A percentile compares a stretch with the other conserved stretches of the same genome.
Evolutionary conservation across 2,113 vertebrate species (phyloP).

Genomic region (Orientallactaga bullata): DNA sequence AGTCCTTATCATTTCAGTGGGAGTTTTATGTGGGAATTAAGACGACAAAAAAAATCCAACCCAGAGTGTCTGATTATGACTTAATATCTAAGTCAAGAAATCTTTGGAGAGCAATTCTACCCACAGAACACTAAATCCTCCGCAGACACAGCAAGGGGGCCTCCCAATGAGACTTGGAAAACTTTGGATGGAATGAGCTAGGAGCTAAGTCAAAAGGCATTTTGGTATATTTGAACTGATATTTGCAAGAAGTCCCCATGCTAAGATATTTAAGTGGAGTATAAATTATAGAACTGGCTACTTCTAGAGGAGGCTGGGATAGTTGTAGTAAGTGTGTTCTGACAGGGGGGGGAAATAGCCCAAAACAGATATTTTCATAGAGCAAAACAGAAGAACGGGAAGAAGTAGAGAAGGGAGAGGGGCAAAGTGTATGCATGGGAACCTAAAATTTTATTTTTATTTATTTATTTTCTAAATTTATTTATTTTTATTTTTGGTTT

Average conservation of each 20-base stretch:
- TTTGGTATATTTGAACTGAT: background rate
- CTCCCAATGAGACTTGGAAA: background rate
- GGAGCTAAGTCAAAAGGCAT: background rate
- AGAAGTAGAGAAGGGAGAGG: background rate
- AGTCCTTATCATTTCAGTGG: constrained; percentile 69
- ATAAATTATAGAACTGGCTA: background rate
- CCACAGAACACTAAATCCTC: constrained; percentile 56
- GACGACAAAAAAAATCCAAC: constrained; percentile 63
- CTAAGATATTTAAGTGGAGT: background rate
- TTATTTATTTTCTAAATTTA: too few relatives aligned
- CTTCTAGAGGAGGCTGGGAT: background rate
- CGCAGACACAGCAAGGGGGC: background rate
- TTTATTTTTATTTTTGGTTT: too few relatives aligned
- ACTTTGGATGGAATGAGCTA: background rate
- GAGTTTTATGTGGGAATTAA: constrained; percentile 75
- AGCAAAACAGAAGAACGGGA: background rate
- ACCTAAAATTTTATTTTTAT: constrained; percentile 46
- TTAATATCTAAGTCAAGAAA: constrained; percentile 59
- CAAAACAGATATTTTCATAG: background rate
- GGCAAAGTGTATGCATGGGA: background rate
- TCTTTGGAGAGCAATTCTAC: constrained; percentile 59
- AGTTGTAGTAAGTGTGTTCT: background rate
- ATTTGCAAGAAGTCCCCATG: background rate
- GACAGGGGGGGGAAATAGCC: background rate
- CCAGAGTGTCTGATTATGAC: constrained; percentile 64